Base-by-base conservation (phyloP, 37 sponge, comb jelly and placozoan species). In the Amphimedon queenslandica region DNA sequence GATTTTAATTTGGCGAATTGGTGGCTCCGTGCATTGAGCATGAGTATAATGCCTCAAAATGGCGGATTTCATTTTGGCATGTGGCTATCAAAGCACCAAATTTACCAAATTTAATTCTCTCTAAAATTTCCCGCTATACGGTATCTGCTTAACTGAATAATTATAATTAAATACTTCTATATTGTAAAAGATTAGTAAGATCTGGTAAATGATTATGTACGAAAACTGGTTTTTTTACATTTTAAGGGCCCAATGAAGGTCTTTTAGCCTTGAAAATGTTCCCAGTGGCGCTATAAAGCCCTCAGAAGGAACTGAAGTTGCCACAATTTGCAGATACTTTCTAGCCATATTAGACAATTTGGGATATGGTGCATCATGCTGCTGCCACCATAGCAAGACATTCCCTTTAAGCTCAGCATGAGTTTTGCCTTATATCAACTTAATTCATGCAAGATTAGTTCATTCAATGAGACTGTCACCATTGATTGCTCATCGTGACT, bases 281-380 rank as follows among this genome's bases (percentile, higher is more conserved):
- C 1, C 77, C 77, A 47, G 77, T 67, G 27, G 34, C 34, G 31
- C 67, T 66, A 40, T 65, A 76, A 30, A 76, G 11, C 0, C 77
- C 23, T 76, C 77, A 21, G 77, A 76, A 6, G 67, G 77, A 20
- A 76, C 77, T 5, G 77, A 76, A 4, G 77, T 76, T 30, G 77
- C 67, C 18, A 66, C 67, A 1, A 76, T 63, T 11, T 66, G 31
- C 3, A 39, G 28, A 29, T 43, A 76, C 27, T 5, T 76, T 66
- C 25, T 18, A 13, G 67, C 74, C 29, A 73, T 27, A 4, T 35
- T 4, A 24, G 74, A 4, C 18, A 73, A 58, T 3, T 57, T 58
- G 3, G 74, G 74, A 34, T 58, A 73, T 4, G 37, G 3, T 8
- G 13, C 3, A 2, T 30, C 20, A 57, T 57, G 43, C 4, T 36